phyloP scores from a whole-genome alignment of 1,140 invertebrate species.

The Oryctes rhinoceros region DNA sequence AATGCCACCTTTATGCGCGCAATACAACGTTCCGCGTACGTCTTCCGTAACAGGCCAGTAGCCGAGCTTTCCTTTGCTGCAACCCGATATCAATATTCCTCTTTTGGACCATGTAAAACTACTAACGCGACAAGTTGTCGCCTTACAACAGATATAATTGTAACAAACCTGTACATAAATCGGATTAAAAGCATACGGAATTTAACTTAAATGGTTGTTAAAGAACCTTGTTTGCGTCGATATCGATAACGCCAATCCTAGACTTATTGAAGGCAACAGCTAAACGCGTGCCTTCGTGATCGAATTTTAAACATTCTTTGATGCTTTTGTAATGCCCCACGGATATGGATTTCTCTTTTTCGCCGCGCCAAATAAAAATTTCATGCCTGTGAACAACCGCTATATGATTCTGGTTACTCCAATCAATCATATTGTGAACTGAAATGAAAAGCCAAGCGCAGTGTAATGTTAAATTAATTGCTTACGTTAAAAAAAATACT shows the following conservation, averaged over 20 bases:
- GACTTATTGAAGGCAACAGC: not conserved
- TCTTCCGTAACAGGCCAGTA: not conserved
- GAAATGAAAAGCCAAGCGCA: no score
- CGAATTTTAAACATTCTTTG: not conserved
- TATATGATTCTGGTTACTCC: not conserved
- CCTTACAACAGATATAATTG: not conserved
- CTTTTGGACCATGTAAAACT: not conserved
- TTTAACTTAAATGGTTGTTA: not conserved
- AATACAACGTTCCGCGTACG: not conserved
- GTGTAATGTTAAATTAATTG: no score
- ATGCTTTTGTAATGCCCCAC: not conserved
- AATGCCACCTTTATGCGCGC: not conserved
- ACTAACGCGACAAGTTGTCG: not conserved
- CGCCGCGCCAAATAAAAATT: slow-evolving; percentile 8
- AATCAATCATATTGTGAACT: slow-evolving; percentile 23
- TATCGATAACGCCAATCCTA: not conserved
- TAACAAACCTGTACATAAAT: not conserved
- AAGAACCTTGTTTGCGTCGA: not conserved
- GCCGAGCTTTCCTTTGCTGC: not conserved
- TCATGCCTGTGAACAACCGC: not conserved
- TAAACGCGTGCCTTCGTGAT: not conserved
- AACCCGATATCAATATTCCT: not conserved
- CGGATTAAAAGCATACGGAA: not conserved
- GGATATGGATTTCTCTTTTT: slow-evolving; percentile 25
- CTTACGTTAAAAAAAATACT: no score